These are phyloP conservation scores for Cephus rjabovi DNA, from an alignment of 2,888 invertebrate species.

Conservation along the genomic window DNA sequence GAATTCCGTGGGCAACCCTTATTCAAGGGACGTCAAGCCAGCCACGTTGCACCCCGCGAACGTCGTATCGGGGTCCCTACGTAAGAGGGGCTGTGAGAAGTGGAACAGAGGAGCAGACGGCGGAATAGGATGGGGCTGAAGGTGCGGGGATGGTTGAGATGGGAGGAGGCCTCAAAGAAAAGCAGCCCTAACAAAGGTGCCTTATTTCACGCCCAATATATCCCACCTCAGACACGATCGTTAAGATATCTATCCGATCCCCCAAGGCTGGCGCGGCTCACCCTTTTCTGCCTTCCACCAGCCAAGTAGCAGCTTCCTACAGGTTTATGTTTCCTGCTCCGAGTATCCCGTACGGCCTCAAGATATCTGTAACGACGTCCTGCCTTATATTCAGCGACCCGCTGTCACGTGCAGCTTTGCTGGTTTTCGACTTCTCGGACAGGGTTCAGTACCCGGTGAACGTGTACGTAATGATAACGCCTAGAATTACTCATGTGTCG, in stretches of 20 bases:
- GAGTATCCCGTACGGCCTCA: neutral
- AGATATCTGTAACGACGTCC: neutral
- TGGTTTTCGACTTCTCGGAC: slow-evolving; percentile 5
- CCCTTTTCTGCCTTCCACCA: slow-evolving; percentile 25
- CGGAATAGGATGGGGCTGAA: neutral
- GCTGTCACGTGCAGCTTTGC: neutral
- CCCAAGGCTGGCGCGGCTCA: slow-evolving; percentile 20
- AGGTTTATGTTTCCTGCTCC: slow-evolving; percentile 10
- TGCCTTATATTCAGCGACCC: neutral
- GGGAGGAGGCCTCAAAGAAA: slow-evolving; percentile 21
- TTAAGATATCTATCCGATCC: slow-evolving; percentile 57
- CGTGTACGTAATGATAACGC: neutral
- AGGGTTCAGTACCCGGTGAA: neutral
- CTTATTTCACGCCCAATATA: slow-evolving; percentile 60
- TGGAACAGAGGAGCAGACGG: neutral
- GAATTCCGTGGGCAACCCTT: neutral
- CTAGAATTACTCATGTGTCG: neutral
- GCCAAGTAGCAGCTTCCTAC: slow-evolving; percentile 17
- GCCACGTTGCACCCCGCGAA: neutral
- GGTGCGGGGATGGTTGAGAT: neutral
- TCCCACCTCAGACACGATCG: slow-evolving; percentile 56
- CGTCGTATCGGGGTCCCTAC: neutral
- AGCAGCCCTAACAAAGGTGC: slow-evolving; percentile 49
- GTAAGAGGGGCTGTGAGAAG: neutral
- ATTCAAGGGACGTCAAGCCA: neutral